A percentile compares a stretch with the other conserved stretches of the same genome.
phyloP scores from a whole-genome alignment of 1,140 invertebrate genomes.

The Cylas formicarius region DNA sequence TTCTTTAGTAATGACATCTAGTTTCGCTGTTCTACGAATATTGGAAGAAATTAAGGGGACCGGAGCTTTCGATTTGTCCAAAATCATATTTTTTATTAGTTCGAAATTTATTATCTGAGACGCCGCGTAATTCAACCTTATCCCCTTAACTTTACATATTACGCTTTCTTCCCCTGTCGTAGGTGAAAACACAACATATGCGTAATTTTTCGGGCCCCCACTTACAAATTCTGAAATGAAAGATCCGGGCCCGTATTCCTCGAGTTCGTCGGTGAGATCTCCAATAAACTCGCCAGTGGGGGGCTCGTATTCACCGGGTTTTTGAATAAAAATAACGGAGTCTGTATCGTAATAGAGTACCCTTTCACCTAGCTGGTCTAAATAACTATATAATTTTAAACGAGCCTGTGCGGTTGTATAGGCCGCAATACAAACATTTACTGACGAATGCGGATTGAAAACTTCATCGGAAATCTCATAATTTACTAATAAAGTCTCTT shows the following conservation, averaged over 20 bases:
- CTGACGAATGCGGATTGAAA: slow-evolving; percentile 3
- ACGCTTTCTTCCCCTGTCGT: too few species aligned
- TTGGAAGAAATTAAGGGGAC: too few species aligned
- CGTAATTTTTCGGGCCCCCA: slow-evolving; percentile 36
- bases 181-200: too few species aligned
- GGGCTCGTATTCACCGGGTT: slow-evolving; percentile 15
- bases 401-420: slow-evolving; percentile 38
- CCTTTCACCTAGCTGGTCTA: slow-evolving; percentile 4
- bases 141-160: too few species aligned
- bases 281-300: slow-evolving; percentile 31
- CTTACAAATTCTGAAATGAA: slow-evolving; percentile 33
- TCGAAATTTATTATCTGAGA: too few species aligned
- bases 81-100: too few species aligned
- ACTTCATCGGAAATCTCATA: slow-evolving; percentile 8
- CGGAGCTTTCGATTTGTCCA: too few species aligned
- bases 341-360: slow-evolving; percentile 38
- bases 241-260: slow-evolving; percentile 27
- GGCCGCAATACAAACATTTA: slow-evolving; percentile 37
- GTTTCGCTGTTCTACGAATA: too few species aligned
- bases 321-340: slow-evolving; percentile 8
- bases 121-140: too few species aligned
- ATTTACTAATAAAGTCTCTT: slow-evolving; percentile 4
- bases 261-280: slow-evolving; percentile 34
- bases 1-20: too few species aligned
- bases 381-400: slow-evolving; percentile 15